Evolutionary conservation across 2,113 vertebrate species (phyloP), one percentile per base, ranked within the genome.

Genomic region (Vulpes ferrilata): DNA sequence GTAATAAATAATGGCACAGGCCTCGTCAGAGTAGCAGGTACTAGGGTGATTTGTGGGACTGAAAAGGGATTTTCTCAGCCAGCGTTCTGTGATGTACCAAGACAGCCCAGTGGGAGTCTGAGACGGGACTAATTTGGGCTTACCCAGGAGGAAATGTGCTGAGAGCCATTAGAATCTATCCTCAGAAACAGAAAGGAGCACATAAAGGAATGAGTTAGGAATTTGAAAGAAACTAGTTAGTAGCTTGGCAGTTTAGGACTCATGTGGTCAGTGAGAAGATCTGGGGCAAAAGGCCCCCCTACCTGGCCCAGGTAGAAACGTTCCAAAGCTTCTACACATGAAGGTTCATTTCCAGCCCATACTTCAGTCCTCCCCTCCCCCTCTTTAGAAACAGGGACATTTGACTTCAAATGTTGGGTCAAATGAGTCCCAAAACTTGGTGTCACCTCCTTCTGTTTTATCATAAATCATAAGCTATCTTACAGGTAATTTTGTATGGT

Each of bases 51-150:
- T 98, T 98, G 97, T 86, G 89, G 81, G 87, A 35, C 97, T 98
- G 91, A 98, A 98, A 98, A 97, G 98, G 97, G 97, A 92, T 99
- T 99, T 99, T 98, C 98, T 97, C 98, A 98, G 98, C 97, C 96
- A 97, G 98, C 1, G n/a, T 97, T 96, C 98, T 96, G 97, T 92
- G 97, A 96, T 95, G 98, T 96, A 98, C 97, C 96, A 97, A 97
- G 98, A 96, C 97, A 78, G 95, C 98, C 88, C 98, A 90, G 98
- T 97, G 98, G 98, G 98, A 98, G 98, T 90, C 97, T 95, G 84
- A 91, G 88, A 98, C 95, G 98, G 96, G 96, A 98, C 98, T 99
- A 98, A 99, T 99, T 98, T 98, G 98, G 97, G 98, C 97, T 98
- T 98, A 98, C 98, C 98, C 64, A 53, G 91, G 97, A 98, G 98